phyloP scores from a whole-genome alignment of 2,888 invertebrate species.

The Bugulina stolonifera region DNA sequence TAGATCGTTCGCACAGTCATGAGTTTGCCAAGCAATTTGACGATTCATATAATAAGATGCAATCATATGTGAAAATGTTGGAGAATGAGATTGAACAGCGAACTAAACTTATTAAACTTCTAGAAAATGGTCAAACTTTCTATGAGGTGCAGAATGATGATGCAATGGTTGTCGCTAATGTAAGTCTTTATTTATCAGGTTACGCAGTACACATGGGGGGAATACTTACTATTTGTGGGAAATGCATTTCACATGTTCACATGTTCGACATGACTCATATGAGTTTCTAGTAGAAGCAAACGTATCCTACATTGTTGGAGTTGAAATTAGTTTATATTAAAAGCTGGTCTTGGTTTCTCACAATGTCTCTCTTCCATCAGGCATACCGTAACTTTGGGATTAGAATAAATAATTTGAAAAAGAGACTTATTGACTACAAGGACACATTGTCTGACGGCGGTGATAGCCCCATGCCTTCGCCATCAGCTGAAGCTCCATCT shows the following conservation, averaged over 20 bases:
- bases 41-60: conserved; percentile 71
- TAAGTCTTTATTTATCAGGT: conserved; percentile 61
- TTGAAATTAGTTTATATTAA: too few species aligned
- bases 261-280: too few species aligned
- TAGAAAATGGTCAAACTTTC: conserved; percentile 67
- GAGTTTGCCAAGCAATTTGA: conserved; percentile 83
- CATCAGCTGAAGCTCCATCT: conserved; percentile 67
- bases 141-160: conserved; percentile 85
- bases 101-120: conserved; percentile 67
- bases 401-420: conserved; percentile 76
- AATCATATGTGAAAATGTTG: conserved; percentile 68
- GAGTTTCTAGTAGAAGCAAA: too few species aligned
- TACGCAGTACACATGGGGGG: too few species aligned
- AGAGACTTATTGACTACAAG: conserved; percentile 75
- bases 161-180: conserved; percentile 90
- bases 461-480: conserved; percentile 60
- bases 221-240: too few species aligned
- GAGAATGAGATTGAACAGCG: conserved; percentile 77
- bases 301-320: too few species aligned
- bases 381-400: conserved; percentile 90
- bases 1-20: conserved; percentile 77
- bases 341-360: too few species aligned
- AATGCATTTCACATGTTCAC: too few species aligned
- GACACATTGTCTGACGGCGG: conserved; percentile 62
- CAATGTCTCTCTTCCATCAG: conserved; percentile 59